Evolutionary conservation across 1,140 invertebrate genomes (phyloP).

Genomic region (Zaprionus inermis): DNA sequence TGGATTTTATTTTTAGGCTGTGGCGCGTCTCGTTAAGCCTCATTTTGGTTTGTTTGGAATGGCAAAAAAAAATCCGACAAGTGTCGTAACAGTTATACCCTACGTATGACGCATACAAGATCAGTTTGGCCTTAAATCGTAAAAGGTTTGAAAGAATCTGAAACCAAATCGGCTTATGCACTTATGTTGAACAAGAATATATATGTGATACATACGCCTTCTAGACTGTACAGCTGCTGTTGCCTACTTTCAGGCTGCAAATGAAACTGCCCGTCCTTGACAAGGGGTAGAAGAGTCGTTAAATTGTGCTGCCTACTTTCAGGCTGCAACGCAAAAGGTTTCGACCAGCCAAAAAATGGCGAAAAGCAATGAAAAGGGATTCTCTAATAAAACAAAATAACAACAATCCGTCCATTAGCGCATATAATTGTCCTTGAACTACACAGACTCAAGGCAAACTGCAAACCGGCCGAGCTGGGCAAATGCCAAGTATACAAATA

Average conservation of each 20-base stretch:
- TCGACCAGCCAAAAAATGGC: not conserved
- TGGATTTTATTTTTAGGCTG: slow-evolving; percentile 42
- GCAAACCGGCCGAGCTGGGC: slow-evolving; percentile 15
- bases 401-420: slow-evolving; percentile 22
- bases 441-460: slow-evolving; percentile 13
- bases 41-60: not conserved
- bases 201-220: not conserved
- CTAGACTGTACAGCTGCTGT: too few relatives aligned
- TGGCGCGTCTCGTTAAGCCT: slow-evolving; percentile 24
- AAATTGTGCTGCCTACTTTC: slow-evolving; percentile 32
- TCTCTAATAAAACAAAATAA: slow-evolving; percentile 20
- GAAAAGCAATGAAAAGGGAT: not conserved
- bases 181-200: not conserved
- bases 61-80: not conserved
- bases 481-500: slow-evolving; percentile 33
- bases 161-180: not conserved
- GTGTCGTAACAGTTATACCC: not conserved
- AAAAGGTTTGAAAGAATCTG: not conserved
- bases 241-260: too few relatives aligned
- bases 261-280: not conserved
- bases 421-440: slow-evolving; percentile 50
- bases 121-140: not conserved
- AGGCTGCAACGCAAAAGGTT: slow-evolving; percentile 34
- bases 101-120: not conserved
- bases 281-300: slow-evolving; percentile 5